A percentile compares a stretch with the other conserved stretches of the same genome.
phyloP scores from a whole-genome alignment of 2,888 invertebrate species.

The Campoplex capitator region DNA sequence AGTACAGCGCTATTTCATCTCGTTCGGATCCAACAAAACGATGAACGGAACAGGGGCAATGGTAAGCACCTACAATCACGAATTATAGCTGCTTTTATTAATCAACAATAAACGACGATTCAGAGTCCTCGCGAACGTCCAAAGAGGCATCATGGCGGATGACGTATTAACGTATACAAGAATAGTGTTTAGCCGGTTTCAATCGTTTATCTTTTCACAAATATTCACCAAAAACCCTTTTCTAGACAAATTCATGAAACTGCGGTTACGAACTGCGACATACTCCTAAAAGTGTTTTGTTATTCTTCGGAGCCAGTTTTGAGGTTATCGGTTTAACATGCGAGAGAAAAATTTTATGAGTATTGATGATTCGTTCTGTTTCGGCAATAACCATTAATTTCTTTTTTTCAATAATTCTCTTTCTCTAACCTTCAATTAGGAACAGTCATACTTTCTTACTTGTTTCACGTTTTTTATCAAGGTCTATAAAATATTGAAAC shows the following conservation, averaged over 20 bases:
- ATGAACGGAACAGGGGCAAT: constrained; percentile 83
- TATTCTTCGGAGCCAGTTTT: background rate
- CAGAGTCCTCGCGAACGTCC: background rate
- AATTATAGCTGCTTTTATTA: background rate
- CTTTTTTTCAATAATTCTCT: background rate
- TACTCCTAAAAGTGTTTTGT: background rate
- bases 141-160: constrained; percentile 71
- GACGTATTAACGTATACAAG: constrained; percentile 22
- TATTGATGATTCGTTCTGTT: background rate
- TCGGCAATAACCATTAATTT: background rate
- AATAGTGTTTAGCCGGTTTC: constrained; percentile 7
- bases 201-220: background rate
- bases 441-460: background rate
- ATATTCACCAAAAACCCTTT: background rate
- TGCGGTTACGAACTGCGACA: background rate
- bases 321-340: constrained; percentile 61
- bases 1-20: constrained; percentile 52
- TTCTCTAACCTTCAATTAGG: background rate
- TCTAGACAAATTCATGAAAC: background rate
- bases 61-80: constrained; percentile 74
- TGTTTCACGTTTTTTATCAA: background rate
- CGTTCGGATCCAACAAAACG: constrained; percentile 66
- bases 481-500: background rate
- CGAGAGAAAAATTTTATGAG: background rate
- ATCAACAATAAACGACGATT: constrained; percentile 18